Base-by-base conservation (phyloP, 2,797 vertebrate genomes). In the Parambassis ranga region DNA sequence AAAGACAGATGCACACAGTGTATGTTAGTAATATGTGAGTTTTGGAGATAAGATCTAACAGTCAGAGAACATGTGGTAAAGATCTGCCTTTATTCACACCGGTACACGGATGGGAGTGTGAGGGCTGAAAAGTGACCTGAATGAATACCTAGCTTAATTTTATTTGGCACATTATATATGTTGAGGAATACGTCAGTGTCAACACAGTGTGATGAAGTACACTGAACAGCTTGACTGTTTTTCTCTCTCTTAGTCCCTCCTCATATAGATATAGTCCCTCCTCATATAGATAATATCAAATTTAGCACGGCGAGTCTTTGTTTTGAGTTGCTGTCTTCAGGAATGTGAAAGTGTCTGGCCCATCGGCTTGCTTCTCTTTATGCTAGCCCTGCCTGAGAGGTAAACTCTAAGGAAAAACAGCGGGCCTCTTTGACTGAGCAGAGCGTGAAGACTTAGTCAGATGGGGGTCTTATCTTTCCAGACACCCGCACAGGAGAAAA, bases 401-500 rank as follows among this genome's bases (percentile, higher is more conserved):
- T 72, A 71, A 71, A 78, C 64, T 48, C 27, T 20, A 2, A 19
- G 37, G 58, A 59, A 60, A 66, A 69, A 51, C 64, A 79, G 62
- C 36, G 6, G 58, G 67, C 56, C 51, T 49, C 18, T 83, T 63
- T 71, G 75, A 68, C 8, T 43, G 62, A 68, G 69, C 24, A 4
- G 49, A 80, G 72, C 58, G 27, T 72, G 75, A 73, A 70, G 75
- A 65, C 49, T 59, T 11, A 42, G 47, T 33, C 55, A 55, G 62
- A 88, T 90, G 75, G 24, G 86, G 88, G 81, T 50, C 72, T 89
- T 89, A 88, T 90, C 89, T 79, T 15, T 68, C 16, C 51, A 53
- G 24, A 82, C 62, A 39, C 53, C 72, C 7, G 64, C 65, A 63
- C 53, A 73, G 19, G 39, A 69, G 60, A 50, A 59, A 66, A 41